Conservation (phyloP, 2,113 vertebrate genomes). For the Halichoerus grypus region DNA sequence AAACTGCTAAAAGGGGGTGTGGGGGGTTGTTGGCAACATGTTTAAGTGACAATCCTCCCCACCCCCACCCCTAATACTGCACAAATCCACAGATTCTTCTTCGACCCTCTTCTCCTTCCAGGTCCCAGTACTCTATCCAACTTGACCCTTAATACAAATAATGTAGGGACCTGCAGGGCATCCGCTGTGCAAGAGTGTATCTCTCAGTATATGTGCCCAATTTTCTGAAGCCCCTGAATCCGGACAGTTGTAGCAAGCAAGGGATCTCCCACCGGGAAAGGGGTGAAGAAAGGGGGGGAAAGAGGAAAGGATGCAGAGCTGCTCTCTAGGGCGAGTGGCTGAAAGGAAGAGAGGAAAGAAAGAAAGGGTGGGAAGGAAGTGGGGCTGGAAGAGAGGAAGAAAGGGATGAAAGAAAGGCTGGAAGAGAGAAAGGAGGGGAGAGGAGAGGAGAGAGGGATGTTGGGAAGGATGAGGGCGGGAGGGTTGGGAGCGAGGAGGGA, state of each 20-base stretch:
- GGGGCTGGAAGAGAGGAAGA: constrained; percentile 72
- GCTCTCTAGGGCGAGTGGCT: not conserved
- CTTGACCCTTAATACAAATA: constrained; percentile 72
- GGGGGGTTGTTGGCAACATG: constrained; percentile 58
- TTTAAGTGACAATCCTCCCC: constrained; percentile 76
- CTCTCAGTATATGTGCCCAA: constrained; percentile 46
- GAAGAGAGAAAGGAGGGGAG: constrained; percentile 70
- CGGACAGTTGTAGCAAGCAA: constrained; percentile 72
- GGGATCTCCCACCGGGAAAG: constrained; percentile 52
- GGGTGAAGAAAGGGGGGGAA: not conserved
- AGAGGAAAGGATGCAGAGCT: constrained; percentile 51
- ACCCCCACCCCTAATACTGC: constrained; percentile 66
- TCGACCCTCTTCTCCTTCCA: constrained; percentile 13
- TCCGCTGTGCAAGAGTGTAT: constrained; percentile 8
- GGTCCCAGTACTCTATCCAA: constrained; percentile 64
- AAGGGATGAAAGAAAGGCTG: constrained; percentile 79
- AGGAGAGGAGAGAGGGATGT: constrained; percentile 79
- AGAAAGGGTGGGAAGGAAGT: constrained; percentile 76
- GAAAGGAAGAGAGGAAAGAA: constrained; percentile 66
- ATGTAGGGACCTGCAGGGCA: constrained; percentile 60
- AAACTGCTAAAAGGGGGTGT: constrained; percentile 62
- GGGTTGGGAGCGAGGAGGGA: constrained; percentile 57
- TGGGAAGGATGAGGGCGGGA: constrained; percentile 77
- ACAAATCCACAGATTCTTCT: constrained; percentile 55
- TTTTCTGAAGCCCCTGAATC: constrained; percentile 72